Evolutionary conservation across 1,140 invertebrate species (phyloP).

Genomic region (Halyomorpha halys): DNA sequence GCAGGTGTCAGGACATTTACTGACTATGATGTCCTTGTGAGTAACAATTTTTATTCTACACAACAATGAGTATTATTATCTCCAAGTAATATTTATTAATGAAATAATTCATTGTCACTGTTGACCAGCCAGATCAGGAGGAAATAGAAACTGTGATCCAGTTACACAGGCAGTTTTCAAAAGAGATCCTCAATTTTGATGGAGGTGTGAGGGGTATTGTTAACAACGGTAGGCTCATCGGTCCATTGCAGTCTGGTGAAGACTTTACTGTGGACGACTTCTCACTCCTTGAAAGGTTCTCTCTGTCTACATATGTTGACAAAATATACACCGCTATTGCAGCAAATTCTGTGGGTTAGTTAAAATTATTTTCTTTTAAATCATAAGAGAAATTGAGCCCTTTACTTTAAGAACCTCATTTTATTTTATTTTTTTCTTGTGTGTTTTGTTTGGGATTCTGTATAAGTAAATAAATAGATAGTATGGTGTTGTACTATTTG

Average conservation of each 20-base stretch:
- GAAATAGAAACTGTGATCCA: slow-evolving; percentile 37
- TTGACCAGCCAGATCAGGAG: slow-evolving; percentile 22
- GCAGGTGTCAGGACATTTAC: slow-evolving; percentile 9
- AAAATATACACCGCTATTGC: slow-evolving; percentile 59
- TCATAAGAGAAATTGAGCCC: too few species aligned
- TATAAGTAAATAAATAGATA: too few species aligned
- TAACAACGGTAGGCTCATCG: slow-evolving; percentile 83
- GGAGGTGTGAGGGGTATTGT: slow-evolving; percentile 56
- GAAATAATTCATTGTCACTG: slow-evolving; percentile 9
- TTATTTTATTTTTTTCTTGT: too few species aligned
- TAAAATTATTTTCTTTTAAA: neutral
- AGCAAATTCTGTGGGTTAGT: slow-evolving; percentile 33
- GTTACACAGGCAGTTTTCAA: slow-evolving; percentile 42
- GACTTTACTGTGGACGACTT: slow-evolving; percentile 86
- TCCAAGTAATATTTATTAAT: neutral
- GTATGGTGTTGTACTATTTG: too few species aligned
- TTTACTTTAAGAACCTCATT: too few species aligned
- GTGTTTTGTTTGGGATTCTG: too few species aligned
- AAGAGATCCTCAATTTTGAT: slow-evolving; percentile 41
- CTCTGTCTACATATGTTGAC: slow-evolving; percentile 60
- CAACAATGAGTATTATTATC: neutral
- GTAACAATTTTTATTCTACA: slow-evolving; percentile 15
- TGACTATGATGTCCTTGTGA: neutral
- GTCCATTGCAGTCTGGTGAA: slow-evolving; percentile 67
- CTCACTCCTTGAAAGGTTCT: slow-evolving; percentile 71